Evolutionary conservation across 2,888 invertebrate genomes (phyloP).

Genomic region (Muscina levida): DNA sequence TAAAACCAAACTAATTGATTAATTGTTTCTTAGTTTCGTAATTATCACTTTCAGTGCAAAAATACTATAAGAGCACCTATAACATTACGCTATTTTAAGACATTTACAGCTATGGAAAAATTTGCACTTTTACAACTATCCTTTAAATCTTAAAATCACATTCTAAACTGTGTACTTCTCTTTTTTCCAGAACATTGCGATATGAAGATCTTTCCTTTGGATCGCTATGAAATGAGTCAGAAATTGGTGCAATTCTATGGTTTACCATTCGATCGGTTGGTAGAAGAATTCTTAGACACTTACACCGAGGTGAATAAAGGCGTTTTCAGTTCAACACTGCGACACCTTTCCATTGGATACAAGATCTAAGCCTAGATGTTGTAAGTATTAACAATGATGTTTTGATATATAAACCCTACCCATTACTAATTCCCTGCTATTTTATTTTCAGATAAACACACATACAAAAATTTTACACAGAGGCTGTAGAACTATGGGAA

Average conservation of each 20-base stretch:
- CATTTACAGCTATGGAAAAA: neutral
- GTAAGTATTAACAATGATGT: constrained; percentile 79
- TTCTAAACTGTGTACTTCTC: too few species aligned
- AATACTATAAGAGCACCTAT: too few species aligned
- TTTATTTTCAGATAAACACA: constrained; percentile 73
- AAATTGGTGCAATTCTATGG: constrained; percentile 89
- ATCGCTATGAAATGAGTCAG: constrained; percentile 85
- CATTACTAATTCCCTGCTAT: constrained; percentile 7
- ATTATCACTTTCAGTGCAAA: too few species aligned
- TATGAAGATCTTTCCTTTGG: constrained; percentile 92
- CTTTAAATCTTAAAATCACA: neutral
- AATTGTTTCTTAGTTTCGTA: too few species aligned
- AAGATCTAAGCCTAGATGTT: constrained; percentile 86
- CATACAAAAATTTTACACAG: constrained; percentile 85
- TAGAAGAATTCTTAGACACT: constrained; percentile 88
- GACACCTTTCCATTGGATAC: constrained; percentile 94
- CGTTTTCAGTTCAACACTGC: constrained; percentile 91
- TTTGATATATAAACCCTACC: too few species aligned
- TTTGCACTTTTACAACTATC: neutral
- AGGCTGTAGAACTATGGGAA: constrained; percentile 92
- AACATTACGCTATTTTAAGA: too few species aligned
- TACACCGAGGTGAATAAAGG: constrained; percentile 90
- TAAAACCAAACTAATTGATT: too few species aligned
- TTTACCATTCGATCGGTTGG: constrained; percentile 84
- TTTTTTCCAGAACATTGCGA: constrained; percentile 85